Base-by-base conservation (phyloP, 2,113 vertebrate genomes). In the Nannospalax galili region DNA sequence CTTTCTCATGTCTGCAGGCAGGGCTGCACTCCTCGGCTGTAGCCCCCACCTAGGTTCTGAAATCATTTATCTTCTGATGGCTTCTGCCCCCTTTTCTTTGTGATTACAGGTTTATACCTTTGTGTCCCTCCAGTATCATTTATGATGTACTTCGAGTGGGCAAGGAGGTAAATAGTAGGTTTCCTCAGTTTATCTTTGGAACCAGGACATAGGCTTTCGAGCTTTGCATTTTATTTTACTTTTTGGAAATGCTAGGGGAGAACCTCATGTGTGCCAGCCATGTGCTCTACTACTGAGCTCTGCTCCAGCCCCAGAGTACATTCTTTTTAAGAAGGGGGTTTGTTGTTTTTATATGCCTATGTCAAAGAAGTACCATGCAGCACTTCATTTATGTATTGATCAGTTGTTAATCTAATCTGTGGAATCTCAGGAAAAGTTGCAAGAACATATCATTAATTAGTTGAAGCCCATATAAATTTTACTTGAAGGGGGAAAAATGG, bases 381-480 rank as follows among this genome's bases (percentile, higher is more conserved):
- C 14, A 95, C 20, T 95, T 96, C 52, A 58, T 92, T 96, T 88
- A 81, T 35, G 64, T 45, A 48, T 95, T 90, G 30, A 77, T 17
- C 4, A 22, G 30, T 94, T 88, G 58, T 78, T 80, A 78, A 32
- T 65, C 70, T 82, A 19, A 74, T 15, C 7, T 40, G 73, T 92
- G n/a, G 26, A 78, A 65, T 92, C 26, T 87, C 45, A 69, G 19
- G 69, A 35, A 64, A 79, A 88, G 8, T 28, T 92, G 15, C 7
- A 26, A 22, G 60, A n/a, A 77, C 17, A 77, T 69, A 73, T 52
- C 8, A 24, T 88, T 86, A 72, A 85, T 52, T 86, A 69, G 26
- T 45, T 77, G 48, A 24, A 94, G 9, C 8, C 4, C 6, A 45
- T 42, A 37, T 4, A 88, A 78, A 65, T 69, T 69, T 77, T 6